Conservation (phyloP, 2,888 invertebrate species). For the Volucella inanis region DNA sequence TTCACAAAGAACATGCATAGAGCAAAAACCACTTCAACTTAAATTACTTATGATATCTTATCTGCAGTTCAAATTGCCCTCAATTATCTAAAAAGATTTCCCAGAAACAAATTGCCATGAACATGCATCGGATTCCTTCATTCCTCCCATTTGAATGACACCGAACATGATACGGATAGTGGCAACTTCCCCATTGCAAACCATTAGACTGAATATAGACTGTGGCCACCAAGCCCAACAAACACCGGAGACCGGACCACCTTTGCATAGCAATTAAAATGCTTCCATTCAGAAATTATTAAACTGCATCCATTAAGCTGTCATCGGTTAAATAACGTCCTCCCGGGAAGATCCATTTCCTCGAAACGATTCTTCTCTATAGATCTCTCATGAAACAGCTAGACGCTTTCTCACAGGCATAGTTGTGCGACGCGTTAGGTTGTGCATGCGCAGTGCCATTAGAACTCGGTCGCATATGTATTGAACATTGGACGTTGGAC, state of each 20-base stretch:
- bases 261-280: conserved; percentile 73
- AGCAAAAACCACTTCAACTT: conserved; percentile 31
- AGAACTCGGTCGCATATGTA: conserved; percentile 46
- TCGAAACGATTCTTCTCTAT: conserved; percentile 39
- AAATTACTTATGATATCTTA: conserved; percentile 61
- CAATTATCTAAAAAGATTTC: conserved; percentile 56
- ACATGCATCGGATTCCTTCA: conserved; percentile 68
- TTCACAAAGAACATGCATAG: too few species aligned
- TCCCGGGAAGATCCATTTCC: conserved; percentile 46
- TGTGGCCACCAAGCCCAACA: neutral
- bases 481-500: conserved; percentile 5
- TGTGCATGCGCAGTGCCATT: conserved; percentile 43
- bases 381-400: conserved; percentile 21
- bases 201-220: conserved; percentile 15
- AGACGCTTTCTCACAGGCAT: conserved; percentile 16
- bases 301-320: conserved; percentile 73
- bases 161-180: conserved; percentile 56
- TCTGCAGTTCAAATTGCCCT: conserved; percentile 64
- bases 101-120: conserved; percentile 63
- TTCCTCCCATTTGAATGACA: conserved; percentile 62
- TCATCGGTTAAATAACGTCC: conserved; percentile 67
- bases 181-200: conserved; percentile 6
- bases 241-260: conserved; percentile 27
- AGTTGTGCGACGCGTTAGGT: conserved; percentile 11
- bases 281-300: conserved; percentile 70